phyloP scores from a whole-genome alignment of 2,113 vertebrate species.

The Rutilus rutilus region DNA sequence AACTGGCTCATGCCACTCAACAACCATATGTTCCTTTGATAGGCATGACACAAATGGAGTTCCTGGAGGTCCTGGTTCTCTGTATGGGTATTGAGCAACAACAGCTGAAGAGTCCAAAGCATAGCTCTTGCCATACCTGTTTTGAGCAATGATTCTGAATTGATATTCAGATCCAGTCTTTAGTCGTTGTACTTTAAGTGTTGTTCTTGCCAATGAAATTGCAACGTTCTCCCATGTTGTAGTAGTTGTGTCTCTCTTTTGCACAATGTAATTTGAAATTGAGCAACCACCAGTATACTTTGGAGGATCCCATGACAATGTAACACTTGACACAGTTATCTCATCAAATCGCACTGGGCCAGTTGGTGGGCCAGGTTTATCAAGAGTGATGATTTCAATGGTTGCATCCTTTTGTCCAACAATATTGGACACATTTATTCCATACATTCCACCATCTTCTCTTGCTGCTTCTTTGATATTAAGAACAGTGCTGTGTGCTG shows the following conservation, averaged over 20 bases:
- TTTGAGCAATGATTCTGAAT: slow-evolving; percentile 97
- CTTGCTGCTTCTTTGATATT: slow-evolving; percentile 91
- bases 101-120: slow-evolving; percentile 87
- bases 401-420: slow-evolving; percentile 89
- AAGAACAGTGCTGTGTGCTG: slow-evolving; percentile 79
- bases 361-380: slow-evolving; percentile 93
- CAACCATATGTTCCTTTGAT: slow-evolving; percentile 90
- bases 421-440: slow-evolving; percentile 85
- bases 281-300: slow-evolving; percentile 89
- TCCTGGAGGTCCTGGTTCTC: slow-evolving; percentile 94
- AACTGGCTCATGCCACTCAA: slow-evolving; percentile 97
- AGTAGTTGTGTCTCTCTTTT: slow-evolving; percentile 94
- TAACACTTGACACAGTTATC: slow-evolving; percentile 92
- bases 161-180: slow-evolving; percentile 97
- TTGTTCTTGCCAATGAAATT: slow-evolving; percentile 88
- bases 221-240: slow-evolving; percentile 92
- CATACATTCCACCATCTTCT: slow-evolving; percentile 92
- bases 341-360: slow-evolving; percentile 95
- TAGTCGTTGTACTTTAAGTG: slow-evolving; percentile 87
- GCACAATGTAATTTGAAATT: slow-evolving; percentile 96
- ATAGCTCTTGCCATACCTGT: slow-evolving; percentile 94
- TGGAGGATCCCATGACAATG: slow-evolving; percentile 92
- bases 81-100: slow-evolving; percentile 95
- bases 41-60: slow-evolving; percentile 89
- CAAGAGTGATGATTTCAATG: slow-evolving; percentile 90